Percentiles rank a stretch among this genome's conserved stretches.
These are phyloP conservation scores for Thripadectes ignobilis DNA, from an alignment of 2,797 vertebrate species.

Conservation along the genomic window DNA sequence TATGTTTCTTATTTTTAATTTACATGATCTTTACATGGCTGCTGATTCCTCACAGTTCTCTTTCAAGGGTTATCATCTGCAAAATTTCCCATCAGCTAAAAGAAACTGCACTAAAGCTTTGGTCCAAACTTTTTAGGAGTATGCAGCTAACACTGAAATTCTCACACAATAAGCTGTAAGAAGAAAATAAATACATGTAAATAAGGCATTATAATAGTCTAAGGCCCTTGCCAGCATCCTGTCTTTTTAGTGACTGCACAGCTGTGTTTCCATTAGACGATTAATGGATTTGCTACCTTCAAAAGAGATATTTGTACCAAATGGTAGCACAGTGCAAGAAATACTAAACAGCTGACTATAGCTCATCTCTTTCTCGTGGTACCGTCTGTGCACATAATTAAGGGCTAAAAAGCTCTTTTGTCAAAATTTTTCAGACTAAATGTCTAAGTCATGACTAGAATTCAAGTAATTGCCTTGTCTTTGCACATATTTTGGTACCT, in stretches of 20 bases:
- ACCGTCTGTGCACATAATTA: not conserved
- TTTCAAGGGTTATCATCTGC: not conserved
- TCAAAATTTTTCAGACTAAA: not conserved
- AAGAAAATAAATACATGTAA: not conserved
- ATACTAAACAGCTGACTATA: not conserved
- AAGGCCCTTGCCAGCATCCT: not conserved
- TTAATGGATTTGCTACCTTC: conserved; percentile 8
- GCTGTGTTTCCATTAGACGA: not conserved
- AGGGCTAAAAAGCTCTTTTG: not conserved
- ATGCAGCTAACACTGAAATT: not conserved
- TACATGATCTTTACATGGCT: not conserved
- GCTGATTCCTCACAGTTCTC: not conserved
- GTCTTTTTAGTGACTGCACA: not conserved
- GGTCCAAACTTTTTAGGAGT: not conserved
- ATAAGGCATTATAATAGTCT: not conserved
- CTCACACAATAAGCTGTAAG: not conserved
- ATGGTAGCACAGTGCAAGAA: not conserved
- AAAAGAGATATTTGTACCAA: not conserved
- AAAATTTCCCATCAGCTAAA: not conserved
- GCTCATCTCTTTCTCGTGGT: not conserved
- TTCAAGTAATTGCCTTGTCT: not conserved
- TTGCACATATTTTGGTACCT: not conserved
- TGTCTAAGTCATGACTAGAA: not conserved
- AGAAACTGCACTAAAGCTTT: not conserved
- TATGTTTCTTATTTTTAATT: not conserved